Base-by-base conservation (phyloP, 2,113 vertebrate species). In the Meriones unguiculatus region DNA sequence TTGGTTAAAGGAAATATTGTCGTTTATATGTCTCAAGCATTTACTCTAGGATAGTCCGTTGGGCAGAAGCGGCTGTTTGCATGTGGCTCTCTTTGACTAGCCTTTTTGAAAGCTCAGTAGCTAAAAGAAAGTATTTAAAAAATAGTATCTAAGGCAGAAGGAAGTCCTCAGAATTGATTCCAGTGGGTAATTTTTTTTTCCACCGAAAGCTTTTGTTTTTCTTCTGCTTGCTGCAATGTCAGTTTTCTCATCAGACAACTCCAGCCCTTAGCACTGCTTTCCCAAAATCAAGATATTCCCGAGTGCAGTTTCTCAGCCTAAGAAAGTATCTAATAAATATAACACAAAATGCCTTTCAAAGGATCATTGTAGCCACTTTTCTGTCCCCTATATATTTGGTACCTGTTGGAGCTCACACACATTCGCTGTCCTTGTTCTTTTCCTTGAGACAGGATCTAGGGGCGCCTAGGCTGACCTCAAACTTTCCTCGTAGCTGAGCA, bases 201-300 rank as follows among this genome's bases (percentile, higher is more conserved):
- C n/a, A 84, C 65, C 30, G 67, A 87, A 93, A 85, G 57, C 35
- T 89, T 87, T 81, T 85, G 9, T 84, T 88, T 92, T 84, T 2
- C 50, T 38, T 82, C 82, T n/a, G 81, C 7, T 81, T 80, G 32
- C 28, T 46, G 54, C 81, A 32, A 78, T 54, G 24, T 90, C 91
- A 89, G 46, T 46, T 95, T 89, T 41, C 72, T 95, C 54, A 89
- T 52, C 85, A 87, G 86, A 57, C 67, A 95, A 96, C 25, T 62
- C 82, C 38, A 89, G 46, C 1, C 32, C 11, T 85, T 54, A 94
- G 9, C 28, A 92, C 4, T 77, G 38, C 62, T 81, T 46, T 88
- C 54, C 89, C n/a, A 76, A 96, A 97, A 46, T 5, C 20, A 2
- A 64, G 89, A 72, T 67, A 73, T 70, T 91, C 81, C 64, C 38